Evolutionary conservation across 2,888 invertebrate species (phyloP), one percentile per base, ranked within the genome.

Genomic region (Xestia sexstrigata): DNA sequence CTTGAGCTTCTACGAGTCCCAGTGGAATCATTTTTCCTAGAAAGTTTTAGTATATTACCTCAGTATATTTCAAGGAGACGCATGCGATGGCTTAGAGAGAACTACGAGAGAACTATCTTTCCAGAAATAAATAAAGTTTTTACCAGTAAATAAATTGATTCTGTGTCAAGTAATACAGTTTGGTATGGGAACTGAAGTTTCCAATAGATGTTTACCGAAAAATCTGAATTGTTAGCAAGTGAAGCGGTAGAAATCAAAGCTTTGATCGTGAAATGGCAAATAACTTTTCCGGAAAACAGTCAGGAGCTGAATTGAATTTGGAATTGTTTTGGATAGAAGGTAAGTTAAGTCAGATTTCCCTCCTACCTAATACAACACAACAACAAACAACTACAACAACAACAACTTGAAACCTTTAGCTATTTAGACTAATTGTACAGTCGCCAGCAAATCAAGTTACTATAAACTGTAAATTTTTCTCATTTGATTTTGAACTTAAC

Each of bases 61-160:
- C 47, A 82, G n/a, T 76, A 13, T 47, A 26, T 75, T 82, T 65
- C 39, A 81, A 73, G 45, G 45, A 72, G 23, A 70, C 9, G 17
- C 45, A 55, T 55, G 82, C 63, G 30, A 55, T 23, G 17, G 30
- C 39, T 74, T 58, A 9, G 9, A n/a, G 9, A 35, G 35, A 1
- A 30, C 4, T 23, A 23, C 23, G 9, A 15, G 17, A 45, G 7
- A 17, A 45, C 3, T 30, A 47, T 39, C 4, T 47, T 23, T 42
- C 8, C 9, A 30, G 20, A 42, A n/a, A 52, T 5, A 0, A 5
- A 23, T n/a, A 2, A 42, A 78, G 42, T 67, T n/a, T n/a, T n/a
- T n/a, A 30, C 6, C 30, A n/a, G 30, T 13, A 30, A 42, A 30
- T 30, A 23, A 73, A 55, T n/a, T 5, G 8, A 20, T 49, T 42